Percentiles rank a stretch among this genome's conserved stretches.
These are phyloP conservation scores for Apostichopus japonicus DNA, from an alignment of 35 echinoderm and acorn worm species.

Conservation along the genomic window DNA sequence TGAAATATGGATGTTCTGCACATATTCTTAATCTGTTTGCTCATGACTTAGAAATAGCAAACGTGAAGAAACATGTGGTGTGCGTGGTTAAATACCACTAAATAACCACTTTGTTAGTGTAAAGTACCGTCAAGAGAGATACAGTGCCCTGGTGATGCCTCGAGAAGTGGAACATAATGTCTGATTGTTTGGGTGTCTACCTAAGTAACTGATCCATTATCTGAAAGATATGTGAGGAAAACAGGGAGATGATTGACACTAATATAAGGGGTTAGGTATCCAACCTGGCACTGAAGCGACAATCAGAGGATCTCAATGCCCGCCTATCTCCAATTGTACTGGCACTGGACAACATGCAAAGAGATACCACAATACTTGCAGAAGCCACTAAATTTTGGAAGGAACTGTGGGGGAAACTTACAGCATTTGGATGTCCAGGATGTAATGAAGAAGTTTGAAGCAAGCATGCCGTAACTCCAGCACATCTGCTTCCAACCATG, in stretches of 20 bases:
- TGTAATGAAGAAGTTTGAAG: too few relatives aligned
- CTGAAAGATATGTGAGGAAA: background rate
- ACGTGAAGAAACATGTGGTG: background rate
- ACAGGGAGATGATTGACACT: background rate
- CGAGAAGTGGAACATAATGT: background rate
- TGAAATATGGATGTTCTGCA: too few relatives aligned
- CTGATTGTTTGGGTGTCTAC: background rate
- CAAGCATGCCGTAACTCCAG: too few relatives aligned
- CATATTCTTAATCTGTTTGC: background rate
- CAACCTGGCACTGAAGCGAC: background rate
- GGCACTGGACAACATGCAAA: background rate
- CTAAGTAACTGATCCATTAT: background rate
- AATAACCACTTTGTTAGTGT: background rate
- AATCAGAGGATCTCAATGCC: background rate
- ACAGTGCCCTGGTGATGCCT: background rate
- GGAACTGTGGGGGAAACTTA: background rate
- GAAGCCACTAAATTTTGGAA: background rate
- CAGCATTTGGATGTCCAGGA: too few relatives aligned
- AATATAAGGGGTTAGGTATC: background rate
- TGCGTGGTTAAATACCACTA: background rate
- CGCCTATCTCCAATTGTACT: background rate
- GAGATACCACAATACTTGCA: background rate
- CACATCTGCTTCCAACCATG: too few relatives aligned
- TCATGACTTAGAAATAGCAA: background rate
- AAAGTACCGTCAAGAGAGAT: background rate